Conservation (phyloP, 2,888 invertebrate genomes). For the Odontocolon sp. region DNA sequence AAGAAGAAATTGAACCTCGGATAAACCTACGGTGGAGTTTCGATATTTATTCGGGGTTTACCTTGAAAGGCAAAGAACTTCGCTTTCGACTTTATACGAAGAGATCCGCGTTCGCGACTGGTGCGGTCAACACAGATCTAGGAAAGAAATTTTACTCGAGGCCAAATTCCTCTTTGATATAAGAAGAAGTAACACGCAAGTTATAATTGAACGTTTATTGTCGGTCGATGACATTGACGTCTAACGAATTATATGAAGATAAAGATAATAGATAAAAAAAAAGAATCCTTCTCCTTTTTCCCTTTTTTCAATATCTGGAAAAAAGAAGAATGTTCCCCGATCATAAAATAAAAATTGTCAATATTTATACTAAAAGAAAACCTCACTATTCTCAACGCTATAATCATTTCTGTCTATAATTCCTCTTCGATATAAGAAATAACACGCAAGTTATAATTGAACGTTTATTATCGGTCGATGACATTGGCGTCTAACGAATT, state of each 20-base stretch:
- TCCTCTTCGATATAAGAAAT: background rate
- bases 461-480: conserved; percentile 11
- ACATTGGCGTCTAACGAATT: conserved; percentile 26
- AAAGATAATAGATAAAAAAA: background rate
- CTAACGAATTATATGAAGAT: conserved; percentile 11
- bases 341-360: no score
- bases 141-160: conserved; percentile 16
- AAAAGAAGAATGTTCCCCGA: background rate
- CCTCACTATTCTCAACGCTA: no score
- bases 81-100: conserved; percentile 18
- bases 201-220: background rate
- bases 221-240: conserved; percentile 26
- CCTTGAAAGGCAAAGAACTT: conserved; percentile 45
- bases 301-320: background rate
- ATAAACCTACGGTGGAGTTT: no score
- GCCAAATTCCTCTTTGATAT: conserved; percentile 12
- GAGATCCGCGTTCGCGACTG: conserved; percentile 50
- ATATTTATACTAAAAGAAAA: no score
- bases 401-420: no score
- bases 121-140: background rate
- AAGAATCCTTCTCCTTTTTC: no score
- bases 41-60: conserved; percentile 41
- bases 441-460: background rate
- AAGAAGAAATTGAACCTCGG: background rate
- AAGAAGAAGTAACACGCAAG: background rate